These are phyloP conservation scores for Nomada lathburiana DNA, from an alignment of 2,888 invertebrate genomes.

Conservation along the genomic window DNA sequence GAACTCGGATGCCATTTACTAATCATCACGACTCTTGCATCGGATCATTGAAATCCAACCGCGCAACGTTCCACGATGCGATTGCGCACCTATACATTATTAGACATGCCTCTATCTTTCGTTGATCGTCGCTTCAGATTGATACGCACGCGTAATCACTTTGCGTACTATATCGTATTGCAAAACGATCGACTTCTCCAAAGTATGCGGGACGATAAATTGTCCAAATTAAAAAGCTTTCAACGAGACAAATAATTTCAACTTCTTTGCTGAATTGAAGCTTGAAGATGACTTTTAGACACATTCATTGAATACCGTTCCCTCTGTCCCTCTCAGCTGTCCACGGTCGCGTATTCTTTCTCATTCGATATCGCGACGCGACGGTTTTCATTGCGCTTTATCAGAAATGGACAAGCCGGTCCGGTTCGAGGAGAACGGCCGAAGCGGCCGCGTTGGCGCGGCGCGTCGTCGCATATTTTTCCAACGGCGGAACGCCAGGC, in stretches of 20 bases:
- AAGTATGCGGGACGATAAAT: no score
- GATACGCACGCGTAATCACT: no score
- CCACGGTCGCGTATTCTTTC: not conserved
- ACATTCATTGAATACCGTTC: conserved; percentile 6
- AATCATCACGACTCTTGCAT: conserved; percentile 20
- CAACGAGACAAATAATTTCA: not conserved
- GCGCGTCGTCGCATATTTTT: conserved; percentile 49
- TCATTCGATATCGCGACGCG: conserved; percentile 2
- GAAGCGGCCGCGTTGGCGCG: not conserved
- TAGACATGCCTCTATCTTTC: not conserved
- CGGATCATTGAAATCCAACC: not conserved
- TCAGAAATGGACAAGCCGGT: conserved; percentile 50
- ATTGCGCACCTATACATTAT: not conserved
- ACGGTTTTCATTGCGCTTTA: conserved; percentile 32
- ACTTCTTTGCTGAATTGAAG: no score
- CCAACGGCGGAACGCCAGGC: conserved; percentile 6
- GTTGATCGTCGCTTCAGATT: no score
- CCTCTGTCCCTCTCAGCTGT: conserved; percentile 2
- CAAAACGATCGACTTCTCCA: no score
- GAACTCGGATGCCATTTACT: conserved; percentile 17
- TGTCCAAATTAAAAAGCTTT: no score
- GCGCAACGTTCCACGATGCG: not conserved
- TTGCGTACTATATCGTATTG: no score
- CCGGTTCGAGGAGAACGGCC: conserved; percentile 31
- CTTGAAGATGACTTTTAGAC: not conserved